Base-by-base conservation (phyloP, 1,140 invertebrate genomes). In the Trichonephila clavipes region DNA sequence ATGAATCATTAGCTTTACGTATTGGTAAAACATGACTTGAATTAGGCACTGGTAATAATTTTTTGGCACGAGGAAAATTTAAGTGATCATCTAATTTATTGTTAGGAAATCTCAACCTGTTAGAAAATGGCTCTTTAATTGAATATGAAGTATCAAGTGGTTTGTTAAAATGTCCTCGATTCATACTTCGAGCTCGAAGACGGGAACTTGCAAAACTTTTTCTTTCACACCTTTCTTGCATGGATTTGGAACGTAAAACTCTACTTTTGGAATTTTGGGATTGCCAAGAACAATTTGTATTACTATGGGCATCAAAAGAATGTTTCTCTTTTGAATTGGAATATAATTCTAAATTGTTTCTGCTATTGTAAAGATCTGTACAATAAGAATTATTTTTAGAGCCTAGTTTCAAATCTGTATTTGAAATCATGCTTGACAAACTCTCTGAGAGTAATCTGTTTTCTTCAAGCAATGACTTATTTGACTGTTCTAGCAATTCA, bases 361-460 rank as follows among this genome's bases (percentile, higher is more conserved):
- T 44, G 40, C 18, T 72, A 58, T 10, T 24, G 40, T 58, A 72
- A 18, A 40, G 72, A 88, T 88, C 86, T 10, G 61, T 64, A 16
- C 24, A 18, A 40, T 18, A 21, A 10, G 61, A 61, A 34, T 69
- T 89, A 1, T 24, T 19, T 18, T 4, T 6, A 40, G 64, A 58
- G 51, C 28, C 18, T 12, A 64, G 12, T 7, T 5, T 40, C 14
- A 89, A 40, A 72, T 89, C 64, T 14, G 59, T 18, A 58, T 89
- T 58, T 10, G 40, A 34, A 66, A 93, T 88, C 1, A 93, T 16
- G 88, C n/a, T 83, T 21, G 91, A 93, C 8, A 93, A 81, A 44
- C 85, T 93, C 19, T 93, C 83, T 18, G 85, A 81, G 19, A 93
- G 85, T 12, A 88, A 44, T 34, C 40, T 72, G 28, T 93, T 93